Conservation (phyloP, 2,797 vertebrate species). For the Esox lucius region DNA sequence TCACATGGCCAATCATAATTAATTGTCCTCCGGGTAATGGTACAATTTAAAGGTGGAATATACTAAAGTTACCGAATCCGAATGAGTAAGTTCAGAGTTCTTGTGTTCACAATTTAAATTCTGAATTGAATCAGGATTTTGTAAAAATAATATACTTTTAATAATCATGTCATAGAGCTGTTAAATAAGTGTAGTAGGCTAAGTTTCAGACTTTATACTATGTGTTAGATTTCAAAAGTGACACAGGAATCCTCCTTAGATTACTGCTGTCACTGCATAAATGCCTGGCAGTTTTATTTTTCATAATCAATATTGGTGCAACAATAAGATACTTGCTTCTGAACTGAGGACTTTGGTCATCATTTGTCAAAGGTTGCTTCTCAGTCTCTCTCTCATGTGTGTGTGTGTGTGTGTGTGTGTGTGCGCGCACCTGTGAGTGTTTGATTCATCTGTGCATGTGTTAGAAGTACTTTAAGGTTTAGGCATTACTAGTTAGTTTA, state of each 20-base stretch:
- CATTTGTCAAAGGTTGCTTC: not conserved
- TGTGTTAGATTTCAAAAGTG: not conserved
- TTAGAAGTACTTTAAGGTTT: not conserved
- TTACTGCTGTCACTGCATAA: not conserved
- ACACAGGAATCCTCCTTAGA: not conserved
- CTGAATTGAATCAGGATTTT: not conserved
- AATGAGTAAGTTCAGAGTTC: not conserved
- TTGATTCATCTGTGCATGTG: not conserved
- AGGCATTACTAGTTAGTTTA: no score
- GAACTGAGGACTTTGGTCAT: not conserved
- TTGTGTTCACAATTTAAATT: not conserved
- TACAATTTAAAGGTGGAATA: not conserved
- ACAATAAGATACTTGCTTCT: not conserved
- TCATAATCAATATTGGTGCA: not conserved
- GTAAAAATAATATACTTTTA: no score
- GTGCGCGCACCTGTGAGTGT: not conserved
- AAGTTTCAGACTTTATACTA: not conserved
- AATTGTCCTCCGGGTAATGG: no score
- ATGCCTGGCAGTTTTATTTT: not conserved
- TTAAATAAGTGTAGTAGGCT: not conserved
- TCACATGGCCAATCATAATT: conserved; percentile 7
- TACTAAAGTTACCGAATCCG: not conserved
- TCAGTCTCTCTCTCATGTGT: not conserved
- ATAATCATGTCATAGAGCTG: not conserved
- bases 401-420: not conserved